These are phyloP conservation scores for Lordiphosa mommai DNA, from an alignment of 1,140 invertebrate genomes.

Conservation along the genomic window DNA sequence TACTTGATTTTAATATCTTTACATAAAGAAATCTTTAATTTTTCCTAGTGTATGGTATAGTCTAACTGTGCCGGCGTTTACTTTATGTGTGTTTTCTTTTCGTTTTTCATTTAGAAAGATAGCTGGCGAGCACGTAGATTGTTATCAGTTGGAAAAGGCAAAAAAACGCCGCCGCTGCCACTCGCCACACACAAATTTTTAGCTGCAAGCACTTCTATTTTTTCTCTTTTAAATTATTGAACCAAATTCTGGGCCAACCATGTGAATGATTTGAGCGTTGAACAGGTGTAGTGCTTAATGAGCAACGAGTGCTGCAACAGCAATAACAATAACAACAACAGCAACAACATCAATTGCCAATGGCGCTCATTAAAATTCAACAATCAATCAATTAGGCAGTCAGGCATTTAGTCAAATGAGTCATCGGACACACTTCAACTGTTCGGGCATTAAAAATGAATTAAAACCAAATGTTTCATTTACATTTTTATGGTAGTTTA, in stretches of 20 bases:
- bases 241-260: slow-evolving; percentile 31
- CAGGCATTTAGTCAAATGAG: slow-evolving; percentile 4
- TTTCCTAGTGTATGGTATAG: slow-evolving; percentile 29
- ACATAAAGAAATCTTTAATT: too few relatives aligned
- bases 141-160: slow-evolving; percentile 46
- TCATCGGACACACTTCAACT: background rate
- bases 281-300: slow-evolving; percentile 46
- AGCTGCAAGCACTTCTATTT: too few relatives aligned
- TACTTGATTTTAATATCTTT: too few relatives aligned
- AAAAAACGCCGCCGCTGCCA: slow-evolving; percentile 38
- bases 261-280: background rate
- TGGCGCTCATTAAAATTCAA: slow-evolving; percentile 34
- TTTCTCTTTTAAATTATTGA: slow-evolving; percentile 29
- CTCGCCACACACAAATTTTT: slow-evolving; percentile 14
- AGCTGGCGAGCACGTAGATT: slow-evolving; percentile 41
- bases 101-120: slow-evolving; percentile 12
- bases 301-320: slow-evolving; percentile 11
- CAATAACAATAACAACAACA: slow-evolving; percentile 9
- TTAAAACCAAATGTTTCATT: background rate
- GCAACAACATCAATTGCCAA: slow-evolving; percentile 17
- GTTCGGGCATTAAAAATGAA: too few relatives aligned
- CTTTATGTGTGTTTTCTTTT: slow-evolving; percentile 24
- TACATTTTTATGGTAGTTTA: background rate
- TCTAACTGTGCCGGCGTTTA: slow-evolving; percentile 48
- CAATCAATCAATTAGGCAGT: slow-evolving; percentile 36